Base-by-base conservation (phyloP, 2,113 vertebrate species). In the Trachemys scripta region DNA sequence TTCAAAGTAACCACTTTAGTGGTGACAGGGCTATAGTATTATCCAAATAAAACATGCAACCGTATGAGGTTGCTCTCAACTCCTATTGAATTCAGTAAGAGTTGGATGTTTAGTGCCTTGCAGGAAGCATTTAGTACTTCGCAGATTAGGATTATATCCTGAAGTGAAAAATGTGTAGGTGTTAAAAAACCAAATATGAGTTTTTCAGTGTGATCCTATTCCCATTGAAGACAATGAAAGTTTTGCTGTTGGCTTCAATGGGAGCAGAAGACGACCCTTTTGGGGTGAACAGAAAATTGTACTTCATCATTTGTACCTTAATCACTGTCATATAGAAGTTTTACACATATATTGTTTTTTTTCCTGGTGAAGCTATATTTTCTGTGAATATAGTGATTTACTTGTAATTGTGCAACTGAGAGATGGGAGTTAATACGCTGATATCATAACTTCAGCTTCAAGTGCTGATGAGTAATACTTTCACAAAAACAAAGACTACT, bases 301-400 rank as follows among this genome's bases (percentile, higher is more conserved):
- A 78, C 2, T 87, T 13, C 1, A 0, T 90, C n/a, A 54, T 49
- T 17, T 83, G 20, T 12, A 45, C 2, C 59, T 10, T 0, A 0
- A 91, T 89, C 20, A 10, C 29, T 93, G 35, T 80, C 19, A 45
- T 11, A 5, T 7, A 8, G n/a, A 92, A 85, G 31, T 88, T 82
- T 75, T 0, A 9, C 5, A 88, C 90, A 6, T 78, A 5, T 78
- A 6, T 76, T 25, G 2, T 50, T 88, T 94, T 80, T 80, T 79
- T 69, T 72, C 83, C 89, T 80, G 90, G 1, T 91, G 80, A 88
- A 83, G 27, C 45, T 90, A 69, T 51, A 80, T 50, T 87, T 93
- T 12, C 10, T 82, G 19, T 88, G 75, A 89, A 81, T 91, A 49
- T 80, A 95, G 85, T 86, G 2, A 90, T 94, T 88, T 88, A 89